Evolutionary conservation across 2,888 invertebrate genomes (phyloP).

Genomic region (Coecobrya sp.): DNA sequence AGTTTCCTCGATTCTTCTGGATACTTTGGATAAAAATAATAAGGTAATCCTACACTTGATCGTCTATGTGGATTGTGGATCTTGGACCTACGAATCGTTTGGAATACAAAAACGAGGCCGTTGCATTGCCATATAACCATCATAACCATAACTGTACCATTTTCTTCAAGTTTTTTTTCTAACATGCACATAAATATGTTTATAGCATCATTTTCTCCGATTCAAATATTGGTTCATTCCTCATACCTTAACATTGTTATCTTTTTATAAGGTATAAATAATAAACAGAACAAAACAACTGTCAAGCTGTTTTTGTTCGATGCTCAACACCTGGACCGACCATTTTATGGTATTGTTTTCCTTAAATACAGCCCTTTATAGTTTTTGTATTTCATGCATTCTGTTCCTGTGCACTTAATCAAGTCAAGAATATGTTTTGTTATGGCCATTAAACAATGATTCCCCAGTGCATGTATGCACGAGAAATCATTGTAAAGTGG

Average conservation of each 20-base stretch:
- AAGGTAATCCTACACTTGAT: background rate
- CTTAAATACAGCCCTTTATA: background rate
- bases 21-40: background rate
- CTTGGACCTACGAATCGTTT: no score
- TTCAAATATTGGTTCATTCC: background rate
- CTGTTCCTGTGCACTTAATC: background rate
- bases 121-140: background rate
- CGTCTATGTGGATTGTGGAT: background rate
- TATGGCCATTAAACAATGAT: background rate
- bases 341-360: background rate
- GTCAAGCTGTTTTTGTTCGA: constrained; percentile 62
- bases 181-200: background rate
- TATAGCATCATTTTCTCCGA: background rate
- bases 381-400: background rate
- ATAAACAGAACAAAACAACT: constrained; percentile 64
- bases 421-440: background rate
- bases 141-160: background rate
- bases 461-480: background rate
- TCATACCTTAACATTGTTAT: background rate
- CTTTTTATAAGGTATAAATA: constrained; percentile 48
- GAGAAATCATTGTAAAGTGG: background rate
- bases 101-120: background rate
- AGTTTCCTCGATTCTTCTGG: constrained; percentile 10
- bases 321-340: constrained; percentile 63
- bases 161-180: background rate